Evolutionary conservation across 2,888 invertebrate species (phyloP).

Genomic region (Melinaea marsaeus): DNA sequence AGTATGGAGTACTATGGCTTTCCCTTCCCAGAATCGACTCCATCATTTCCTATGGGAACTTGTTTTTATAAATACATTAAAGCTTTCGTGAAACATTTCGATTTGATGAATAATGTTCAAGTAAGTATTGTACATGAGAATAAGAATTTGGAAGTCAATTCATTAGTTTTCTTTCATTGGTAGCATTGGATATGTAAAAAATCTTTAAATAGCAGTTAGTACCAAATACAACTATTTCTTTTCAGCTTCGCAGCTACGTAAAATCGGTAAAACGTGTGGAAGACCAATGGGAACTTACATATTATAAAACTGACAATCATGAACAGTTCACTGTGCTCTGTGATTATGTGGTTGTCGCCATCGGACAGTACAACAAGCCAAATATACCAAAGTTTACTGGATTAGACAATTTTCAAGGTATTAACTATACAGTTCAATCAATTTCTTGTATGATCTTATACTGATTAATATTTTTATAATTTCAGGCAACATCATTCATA

Average conservation of each 20-base stretch:
- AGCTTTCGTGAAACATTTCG: conserved; percentile 81
- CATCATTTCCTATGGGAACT: conserved; percentile 82
- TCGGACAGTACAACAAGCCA: conserved; percentile 75
- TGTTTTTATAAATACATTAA: conserved; percentile 84
- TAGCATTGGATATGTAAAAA: too few relatives aligned
- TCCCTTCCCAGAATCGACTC: conserved; percentile 77
- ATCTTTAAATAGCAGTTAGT: too few relatives aligned
- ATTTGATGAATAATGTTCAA: conserved; percentile 79
- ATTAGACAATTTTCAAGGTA: conserved; percentile 59
- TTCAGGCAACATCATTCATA: conserved; percentile 81
- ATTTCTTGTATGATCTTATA: not conserved
- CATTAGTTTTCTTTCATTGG: not conserved
- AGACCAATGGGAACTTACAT: conserved; percentile 71
- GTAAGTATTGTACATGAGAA: conserved; percentile 57
- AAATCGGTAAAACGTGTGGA: conserved; percentile 59
- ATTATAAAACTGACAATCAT: conserved; percentile 61
- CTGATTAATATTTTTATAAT: not conserved
- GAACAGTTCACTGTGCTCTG: conserved; percentile 65
- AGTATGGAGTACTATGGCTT: conserved; percentile 88
- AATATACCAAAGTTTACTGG: conserved; percentile 53
- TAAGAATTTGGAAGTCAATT: too few relatives aligned
- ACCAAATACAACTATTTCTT: conserved; percentile 20
- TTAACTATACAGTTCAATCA: conserved; percentile 8
- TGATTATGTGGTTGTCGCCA: conserved; percentile 83
- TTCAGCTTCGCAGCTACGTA: conserved; percentile 69